Conservation (phyloP, 2,113 vertebrate species). For the Grammomys dolichurus region DNA sequence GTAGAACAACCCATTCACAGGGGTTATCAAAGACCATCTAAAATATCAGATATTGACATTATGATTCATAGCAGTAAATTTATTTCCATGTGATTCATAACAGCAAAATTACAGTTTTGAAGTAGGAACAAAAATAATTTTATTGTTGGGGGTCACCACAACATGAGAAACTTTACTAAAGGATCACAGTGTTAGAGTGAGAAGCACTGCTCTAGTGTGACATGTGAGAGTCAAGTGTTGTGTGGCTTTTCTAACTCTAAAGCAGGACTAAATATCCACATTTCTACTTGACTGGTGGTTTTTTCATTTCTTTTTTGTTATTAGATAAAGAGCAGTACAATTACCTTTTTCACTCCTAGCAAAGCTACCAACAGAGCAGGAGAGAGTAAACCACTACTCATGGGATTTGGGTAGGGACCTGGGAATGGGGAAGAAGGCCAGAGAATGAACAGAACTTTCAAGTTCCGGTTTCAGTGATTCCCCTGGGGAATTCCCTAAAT, state of each 20-base stretch:
- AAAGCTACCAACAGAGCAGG: neutral
- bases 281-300: neutral
- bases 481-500: neutral
- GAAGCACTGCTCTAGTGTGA: neutral
- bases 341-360: slow-evolving; percentile 1
- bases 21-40: neutral
- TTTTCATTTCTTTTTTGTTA: neutral
- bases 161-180: neutral
- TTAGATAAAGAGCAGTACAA: slow-evolving; percentile 9
- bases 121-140: neutral
- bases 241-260: slow-evolving; percentile 19
- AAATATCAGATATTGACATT: neutral
- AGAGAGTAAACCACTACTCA: neutral
- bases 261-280: neutral
- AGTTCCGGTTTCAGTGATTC: neutral
- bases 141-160: neutral
- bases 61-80: too few relatives aligned
- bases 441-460: neutral
- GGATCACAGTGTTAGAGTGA: neutral
- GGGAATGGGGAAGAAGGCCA: neutral
- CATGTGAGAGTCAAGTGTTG: neutral
- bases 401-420: accelerated
- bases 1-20: neutral
- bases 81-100: too few relatives aligned
- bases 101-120: neutral